phyloP scores from a whole-genome alignment of 2,888 invertebrate species.

The Cataglyphis albicans region DNA sequence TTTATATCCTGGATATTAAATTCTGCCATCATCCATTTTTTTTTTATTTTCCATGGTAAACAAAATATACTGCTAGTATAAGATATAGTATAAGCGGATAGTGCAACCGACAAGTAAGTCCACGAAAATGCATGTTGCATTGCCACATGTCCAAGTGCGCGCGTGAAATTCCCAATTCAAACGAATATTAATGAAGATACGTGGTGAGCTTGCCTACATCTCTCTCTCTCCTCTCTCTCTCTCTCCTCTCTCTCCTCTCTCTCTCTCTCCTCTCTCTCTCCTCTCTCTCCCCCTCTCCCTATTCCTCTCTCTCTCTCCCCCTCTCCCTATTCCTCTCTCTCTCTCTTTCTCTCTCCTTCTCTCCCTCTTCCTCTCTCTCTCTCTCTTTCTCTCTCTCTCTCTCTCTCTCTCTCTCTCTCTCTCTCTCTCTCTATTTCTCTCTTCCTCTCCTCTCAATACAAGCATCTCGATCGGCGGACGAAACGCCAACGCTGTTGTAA shows the following conservation, averaged over 20 bases:
- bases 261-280: not conserved
- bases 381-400: too few species aligned
- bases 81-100: not conserved
- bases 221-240: not conserved
- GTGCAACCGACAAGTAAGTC: not conserved
- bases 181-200: conserved; percentile 65
- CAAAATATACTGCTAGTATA: not conserved
- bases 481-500: conserved; percentile 46
- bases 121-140: not conserved
- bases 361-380: not conserved
- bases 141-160: not conserved
- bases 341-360: not conserved
- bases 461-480: conserved; percentile 61
- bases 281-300: not conserved
- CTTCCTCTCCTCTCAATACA: conserved; percentile 39
- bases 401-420: not conserved
- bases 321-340: not conserved
- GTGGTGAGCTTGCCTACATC: not conserved
- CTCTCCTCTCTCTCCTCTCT: not conserved
- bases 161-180: conserved; percentile 52
- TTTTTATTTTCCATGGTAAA: not conserved
- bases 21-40: not conserved
- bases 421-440: not conserved
- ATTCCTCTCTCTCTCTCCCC: not conserved
- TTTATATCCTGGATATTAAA: not conserved